phyloP scores from a whole-genome alignment of 2,797 vertebrate genomes.

The Dendrocincla tyrannina region DNA sequence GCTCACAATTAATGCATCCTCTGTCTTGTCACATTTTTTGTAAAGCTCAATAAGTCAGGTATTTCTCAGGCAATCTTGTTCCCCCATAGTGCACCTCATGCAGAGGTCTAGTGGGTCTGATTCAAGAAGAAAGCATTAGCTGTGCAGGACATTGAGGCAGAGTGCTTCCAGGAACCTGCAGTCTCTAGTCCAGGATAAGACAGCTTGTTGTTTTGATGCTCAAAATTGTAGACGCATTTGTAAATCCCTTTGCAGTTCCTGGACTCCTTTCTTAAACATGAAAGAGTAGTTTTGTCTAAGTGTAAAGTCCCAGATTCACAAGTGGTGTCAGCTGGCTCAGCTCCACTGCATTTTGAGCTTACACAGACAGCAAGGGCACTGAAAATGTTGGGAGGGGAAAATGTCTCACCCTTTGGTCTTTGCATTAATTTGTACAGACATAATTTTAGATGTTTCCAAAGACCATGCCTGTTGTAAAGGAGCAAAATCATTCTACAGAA shows the following conservation, averaged over 20 bases:
- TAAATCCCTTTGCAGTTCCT: neutral
- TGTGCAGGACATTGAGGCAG: neutral
- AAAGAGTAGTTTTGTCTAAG: neutral
- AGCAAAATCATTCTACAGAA: neutral
- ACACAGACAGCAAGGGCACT: neutral
- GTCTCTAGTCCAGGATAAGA: neutral
- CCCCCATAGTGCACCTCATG: fast-evolving
- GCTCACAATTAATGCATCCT: neutral
- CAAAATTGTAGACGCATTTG: neutral
- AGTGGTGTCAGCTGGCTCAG: neutral
- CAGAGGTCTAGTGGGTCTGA: fast-evolving
- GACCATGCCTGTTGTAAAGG: neutral
- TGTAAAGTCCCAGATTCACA: neutral
- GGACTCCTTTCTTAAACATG: neutral
- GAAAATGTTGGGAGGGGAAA: neutral
- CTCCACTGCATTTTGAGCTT: neutral
- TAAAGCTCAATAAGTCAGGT: neutral
- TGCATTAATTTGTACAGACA: neutral
- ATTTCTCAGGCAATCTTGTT: neutral
- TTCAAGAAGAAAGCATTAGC: neutral
- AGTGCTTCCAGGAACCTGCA: neutral
- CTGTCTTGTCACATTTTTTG: neutral
- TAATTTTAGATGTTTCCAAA: neutral
- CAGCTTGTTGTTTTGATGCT: neutral
- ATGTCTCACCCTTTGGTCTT: neutral